Evolutionary conservation across 2,888 invertebrate species (phyloP), one percentile per base, ranked within the genome.

Genomic region (Mamestra brassicae): DNA sequence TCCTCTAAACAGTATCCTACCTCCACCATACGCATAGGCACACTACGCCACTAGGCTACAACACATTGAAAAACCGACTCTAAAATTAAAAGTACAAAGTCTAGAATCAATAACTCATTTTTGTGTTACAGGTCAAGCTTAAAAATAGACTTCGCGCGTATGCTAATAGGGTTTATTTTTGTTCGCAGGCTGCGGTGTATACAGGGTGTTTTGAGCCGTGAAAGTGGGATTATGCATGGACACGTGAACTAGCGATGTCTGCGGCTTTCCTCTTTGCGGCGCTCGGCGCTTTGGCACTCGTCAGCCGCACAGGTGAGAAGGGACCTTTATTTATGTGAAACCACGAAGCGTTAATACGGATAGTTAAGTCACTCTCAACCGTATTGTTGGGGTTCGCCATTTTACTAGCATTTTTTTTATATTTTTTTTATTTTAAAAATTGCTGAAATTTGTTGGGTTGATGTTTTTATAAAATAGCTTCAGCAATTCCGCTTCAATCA

Each of bases 171-270:
- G 87, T 89, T 78, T 85, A 71, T 86, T 91, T 89, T 93, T 94
- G 92, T 93, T 89, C 81, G 77, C 94, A 94, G 94, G 89, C 88
- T 73, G 80, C 71, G 72, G 80, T 69, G 83, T 83, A 78, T 88
- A 85, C 89, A 86, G 87, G 86, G 89, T 88, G 92, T 88, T 89
- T 83, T 88, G 89, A 90, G 86, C 92, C 90, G 89, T 91, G 91
- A 91, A 91, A 92, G 90, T 90, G 85, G 88, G 86, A 93, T 93
- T 94, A 95, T 95, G 94, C 91, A 89, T 83, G 90, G 92, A 76
- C 92, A 92, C 92, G 90, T 90, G 90, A 93, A 89, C 91, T 94
- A 95, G 93, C 88, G 87, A 94, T 94, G 94, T 90, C 93, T 89
- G 92, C 92, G 90, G 92, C 91, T 81, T 90, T 94, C 71, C 92